phyloP scores from a whole-genome alignment of 2,797 vertebrate species.

The Rhabdophis nuchalis region DNA sequence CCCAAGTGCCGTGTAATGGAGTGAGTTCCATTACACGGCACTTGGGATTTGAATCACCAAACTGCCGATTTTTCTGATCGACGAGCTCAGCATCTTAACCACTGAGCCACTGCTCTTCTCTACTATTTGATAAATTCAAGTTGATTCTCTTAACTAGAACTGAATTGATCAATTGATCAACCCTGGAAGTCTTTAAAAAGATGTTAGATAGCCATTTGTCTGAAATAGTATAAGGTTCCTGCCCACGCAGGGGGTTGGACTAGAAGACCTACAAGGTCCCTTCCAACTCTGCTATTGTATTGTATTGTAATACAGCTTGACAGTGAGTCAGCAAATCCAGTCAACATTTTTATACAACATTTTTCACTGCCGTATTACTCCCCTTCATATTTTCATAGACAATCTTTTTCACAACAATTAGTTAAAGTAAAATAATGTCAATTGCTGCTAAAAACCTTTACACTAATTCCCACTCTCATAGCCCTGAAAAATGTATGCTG shows the following conservation, averaged over 20 bases:
- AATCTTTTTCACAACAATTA: slow-evolving; percentile 2
- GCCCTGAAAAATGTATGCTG: not conserved
- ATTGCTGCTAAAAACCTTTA: not conserved
- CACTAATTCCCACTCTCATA: not conserved
- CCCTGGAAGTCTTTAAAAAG: too few relatives aligned
- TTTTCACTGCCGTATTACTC: not conserved
- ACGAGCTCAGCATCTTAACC: too few relatives aligned
- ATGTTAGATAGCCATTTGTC: too few relatives aligned
- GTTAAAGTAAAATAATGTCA: not conserved
- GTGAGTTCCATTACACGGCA: too few relatives aligned
- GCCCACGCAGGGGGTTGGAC: too few relatives aligned
- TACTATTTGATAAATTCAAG: not conserved
- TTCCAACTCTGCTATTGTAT: too few relatives aligned
- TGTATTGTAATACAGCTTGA: not conserved
- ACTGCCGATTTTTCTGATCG: too few relatives aligned
- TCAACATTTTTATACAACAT: not conserved
- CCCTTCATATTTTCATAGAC: slow-evolving; percentile 36
- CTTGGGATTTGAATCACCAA: too few relatives aligned
- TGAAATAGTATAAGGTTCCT: too few relatives aligned
- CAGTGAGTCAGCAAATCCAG: accelerated
- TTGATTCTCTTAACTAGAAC: not conserved
- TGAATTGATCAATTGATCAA: not conserved
- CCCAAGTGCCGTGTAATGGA: too few relatives aligned
- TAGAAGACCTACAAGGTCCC: too few relatives aligned
- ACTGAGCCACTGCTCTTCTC: not conserved